A percentile compares a stretch with the other conserved stretches of the same genome.
These are phyloP conservation scores for Silurus lanzhouensis DNA, from an alignment of 2,797 vertebrate genomes.

Conservation along the genomic window DNA sequence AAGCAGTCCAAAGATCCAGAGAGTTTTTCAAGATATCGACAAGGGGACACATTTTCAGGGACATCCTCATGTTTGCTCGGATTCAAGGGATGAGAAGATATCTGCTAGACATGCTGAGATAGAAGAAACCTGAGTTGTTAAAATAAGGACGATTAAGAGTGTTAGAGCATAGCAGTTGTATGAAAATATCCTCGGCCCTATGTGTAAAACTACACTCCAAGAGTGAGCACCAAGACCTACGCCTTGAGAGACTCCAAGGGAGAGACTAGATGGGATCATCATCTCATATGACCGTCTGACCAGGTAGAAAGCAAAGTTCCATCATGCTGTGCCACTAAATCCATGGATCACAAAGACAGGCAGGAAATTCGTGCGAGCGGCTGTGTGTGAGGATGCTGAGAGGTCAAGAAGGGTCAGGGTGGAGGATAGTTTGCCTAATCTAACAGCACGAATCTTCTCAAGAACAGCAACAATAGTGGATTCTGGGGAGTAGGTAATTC, in stretches of 20 bases:
- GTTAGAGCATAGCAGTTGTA: background rate
- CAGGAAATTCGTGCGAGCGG: background rate
- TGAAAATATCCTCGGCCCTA: background rate
- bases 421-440: background rate
- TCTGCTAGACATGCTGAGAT: background rate
- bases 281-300: background rate
- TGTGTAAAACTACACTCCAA: background rate
- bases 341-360: background rate
- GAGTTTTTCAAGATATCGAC: background rate
- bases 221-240: background rate
- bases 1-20: background rate
- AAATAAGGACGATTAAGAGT: background rate
- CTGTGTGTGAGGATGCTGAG: background rate
- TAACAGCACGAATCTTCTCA: constrained; percentile 1
- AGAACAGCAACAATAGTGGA: background rate
- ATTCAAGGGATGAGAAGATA: background rate
- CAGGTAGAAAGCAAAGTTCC: background rate
- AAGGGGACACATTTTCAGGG: background rate
- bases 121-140: background rate
- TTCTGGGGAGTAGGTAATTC: background rate
- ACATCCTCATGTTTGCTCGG: background rate
- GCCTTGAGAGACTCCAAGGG: background rate
- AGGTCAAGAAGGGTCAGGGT: constrained; percentile 4
- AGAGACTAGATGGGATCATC: background rate
- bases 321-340: background rate